These are phyloP conservation scores for Acanthosepion esculentum DNA, from an alignment of 2,888 invertebrate genomes.

Conservation along the genomic window DNA sequence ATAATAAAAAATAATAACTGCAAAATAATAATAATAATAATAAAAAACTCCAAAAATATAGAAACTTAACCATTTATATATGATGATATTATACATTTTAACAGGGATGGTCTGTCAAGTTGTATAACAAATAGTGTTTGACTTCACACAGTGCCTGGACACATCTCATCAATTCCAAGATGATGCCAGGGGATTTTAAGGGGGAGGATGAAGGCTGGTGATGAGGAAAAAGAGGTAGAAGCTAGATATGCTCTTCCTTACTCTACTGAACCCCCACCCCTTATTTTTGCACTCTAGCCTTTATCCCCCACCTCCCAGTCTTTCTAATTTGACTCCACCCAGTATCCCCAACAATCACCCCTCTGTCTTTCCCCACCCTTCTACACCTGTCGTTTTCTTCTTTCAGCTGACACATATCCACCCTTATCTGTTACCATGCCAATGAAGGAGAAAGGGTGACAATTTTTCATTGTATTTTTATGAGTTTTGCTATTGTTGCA, in stretches of 20 bases:
- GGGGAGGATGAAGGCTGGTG: background rate
- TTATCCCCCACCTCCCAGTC: background rate
- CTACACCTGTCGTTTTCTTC: background rate
- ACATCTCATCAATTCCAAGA: conserved; percentile 4
- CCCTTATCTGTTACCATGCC: background rate
- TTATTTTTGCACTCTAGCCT: background rate
- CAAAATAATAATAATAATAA: background rate
- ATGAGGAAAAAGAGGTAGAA: background rate
- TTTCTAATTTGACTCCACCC: background rate
- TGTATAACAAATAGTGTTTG: background rate
- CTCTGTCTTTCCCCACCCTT: background rate
- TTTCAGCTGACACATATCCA: conserved; percentile 7
- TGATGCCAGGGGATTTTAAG: background rate
- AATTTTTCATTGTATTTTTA: background rate
- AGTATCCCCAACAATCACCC: background rate
- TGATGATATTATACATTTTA: background rate
- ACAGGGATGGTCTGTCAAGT: background rate
- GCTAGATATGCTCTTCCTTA: background rate
- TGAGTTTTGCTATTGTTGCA: background rate
- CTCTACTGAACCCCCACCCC: background rate
- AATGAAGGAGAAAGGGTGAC: too few species aligned
- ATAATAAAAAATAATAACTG: too few species aligned
- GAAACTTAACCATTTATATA: background rate
- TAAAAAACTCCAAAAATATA: background rate
- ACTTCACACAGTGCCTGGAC: conserved; percentile 17